Percentiles rank a stretch among this genome's conserved stretches.
These are phyloP conservation scores for Saxidomus purpurata DNA, from an alignment of 1,140 invertebrate species.

Conservation along the genomic window DNA sequence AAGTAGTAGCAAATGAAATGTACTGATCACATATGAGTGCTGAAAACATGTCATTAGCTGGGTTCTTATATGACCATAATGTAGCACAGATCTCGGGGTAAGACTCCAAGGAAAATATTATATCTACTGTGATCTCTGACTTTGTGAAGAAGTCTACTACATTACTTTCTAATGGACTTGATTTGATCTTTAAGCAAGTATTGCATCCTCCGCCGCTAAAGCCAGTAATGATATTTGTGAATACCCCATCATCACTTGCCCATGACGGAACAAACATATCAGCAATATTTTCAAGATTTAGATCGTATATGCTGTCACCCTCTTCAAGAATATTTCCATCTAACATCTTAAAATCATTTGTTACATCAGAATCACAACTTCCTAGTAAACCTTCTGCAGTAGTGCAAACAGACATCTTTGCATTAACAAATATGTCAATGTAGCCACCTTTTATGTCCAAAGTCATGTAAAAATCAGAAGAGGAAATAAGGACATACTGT, in stretches of 20 bases:
- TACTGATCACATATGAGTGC: conserved; percentile 19
- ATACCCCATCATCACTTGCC: not conserved
- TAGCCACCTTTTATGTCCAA: conserved; percentile 44
- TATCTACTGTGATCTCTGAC: conserved; percentile 65
- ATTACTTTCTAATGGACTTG: conserved; percentile 25
- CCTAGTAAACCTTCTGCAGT: conserved; percentile 11
- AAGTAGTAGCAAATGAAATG: not conserved
- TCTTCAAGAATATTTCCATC: conserved; percentile 4
- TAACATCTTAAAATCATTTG: conserved; percentile 42
- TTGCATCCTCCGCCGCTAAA: conserved; percentile 23
- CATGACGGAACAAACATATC: conserved; percentile 40
- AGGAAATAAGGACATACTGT: not conserved
- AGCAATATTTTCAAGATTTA: conserved; percentile 25
- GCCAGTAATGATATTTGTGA: conserved; percentile 30
- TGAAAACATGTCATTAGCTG: not conserved
- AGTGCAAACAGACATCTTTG: conserved; percentile 28
- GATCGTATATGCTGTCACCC: not conserved
- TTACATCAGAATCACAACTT: conserved; percentile 3
- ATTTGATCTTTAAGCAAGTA: conserved; percentile 52
- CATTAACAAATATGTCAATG: conserved; percentile 33
- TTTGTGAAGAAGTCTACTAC: conserved; percentile 51
- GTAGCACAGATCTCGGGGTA: conserved; percentile 25
- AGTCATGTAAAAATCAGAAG: conserved; percentile 21
- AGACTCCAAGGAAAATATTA: conserved; percentile 61
- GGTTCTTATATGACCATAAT: conserved; percentile 63